Evolutionary conservation across 2,113 vertebrate genomes (phyloP).

Genomic region (Sinocyclocheilus anophthalmus): DNA sequence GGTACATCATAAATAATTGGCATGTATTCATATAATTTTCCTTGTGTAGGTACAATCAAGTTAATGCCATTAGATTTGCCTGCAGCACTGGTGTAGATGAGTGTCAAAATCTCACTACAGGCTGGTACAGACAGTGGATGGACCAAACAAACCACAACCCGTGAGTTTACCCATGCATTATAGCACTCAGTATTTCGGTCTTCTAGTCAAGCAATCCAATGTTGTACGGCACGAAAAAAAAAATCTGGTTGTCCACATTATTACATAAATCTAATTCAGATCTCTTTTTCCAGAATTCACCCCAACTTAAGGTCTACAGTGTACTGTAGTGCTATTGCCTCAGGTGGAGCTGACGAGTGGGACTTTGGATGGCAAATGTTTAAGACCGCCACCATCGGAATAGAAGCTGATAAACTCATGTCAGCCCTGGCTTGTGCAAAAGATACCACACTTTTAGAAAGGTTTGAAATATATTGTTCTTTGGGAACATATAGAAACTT

Average conservation of each 20-base stretch:
- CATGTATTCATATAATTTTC: neutral
- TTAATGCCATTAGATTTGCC: slow-evolving; percentile 82
- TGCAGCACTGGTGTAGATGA: slow-evolving; percentile 73
- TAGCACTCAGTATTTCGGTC: neutral
- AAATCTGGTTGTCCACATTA: too few species aligned
- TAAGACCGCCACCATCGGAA: slow-evolving; percentile 66
- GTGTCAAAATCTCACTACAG: slow-evolving; percentile 59
- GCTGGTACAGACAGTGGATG: slow-evolving; percentile 66
- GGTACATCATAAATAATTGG: too few species aligned
- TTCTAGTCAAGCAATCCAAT: neutral
- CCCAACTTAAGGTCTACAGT: slow-evolving; percentile 83
- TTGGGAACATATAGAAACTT: neutral
- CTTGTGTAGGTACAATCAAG: slow-evolving; percentile 81
- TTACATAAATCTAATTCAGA: too few species aligned
- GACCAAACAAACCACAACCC: accelerated
- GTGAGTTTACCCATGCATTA: slow-evolving; percentile 69
- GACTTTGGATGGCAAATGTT: slow-evolving; percentile 83
- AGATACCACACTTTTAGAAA: slow-evolving; percentile 74
- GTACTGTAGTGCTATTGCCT: slow-evolving; percentile 86
- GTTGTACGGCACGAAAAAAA: neutral
- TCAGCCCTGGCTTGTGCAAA: slow-evolving; percentile 80
- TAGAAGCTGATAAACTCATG: slow-evolving; percentile 84
- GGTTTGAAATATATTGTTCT: slow-evolving; percentile 67
- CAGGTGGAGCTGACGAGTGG: slow-evolving; percentile 77
- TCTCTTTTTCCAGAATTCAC: slow-evolving; percentile 78